Base-by-base conservation (phyloP, 2,888 invertebrate genomes). In the Tromatobia lineatoria region DNA sequence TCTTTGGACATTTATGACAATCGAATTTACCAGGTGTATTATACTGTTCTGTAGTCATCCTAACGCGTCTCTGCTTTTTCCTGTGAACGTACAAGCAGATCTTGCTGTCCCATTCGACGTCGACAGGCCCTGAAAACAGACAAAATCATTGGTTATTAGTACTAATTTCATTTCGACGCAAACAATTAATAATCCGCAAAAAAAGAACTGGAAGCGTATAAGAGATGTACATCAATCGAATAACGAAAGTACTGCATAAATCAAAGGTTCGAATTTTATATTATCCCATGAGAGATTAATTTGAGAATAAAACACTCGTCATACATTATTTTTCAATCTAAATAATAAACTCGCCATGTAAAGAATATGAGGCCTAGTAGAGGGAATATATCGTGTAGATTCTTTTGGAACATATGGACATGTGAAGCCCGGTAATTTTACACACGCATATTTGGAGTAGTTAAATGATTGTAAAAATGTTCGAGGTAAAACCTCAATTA, bases 1-100 rank as follows among this genome's bases (percentile, higher is more conserved):
- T 82, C 69, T 90, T 89, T 54, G 88, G 89, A 77, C 93, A 93
- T 52, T 80, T 86, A 34, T 88, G 82, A 86, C 91, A 90, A 64
- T 47, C 42, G 67, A 50, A 52, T 67, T 74, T 61, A 38, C 71
- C 59, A 18, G 59, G 52, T 69, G 3, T n/a, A 6, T 18, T 20
- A 29, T 29, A 66, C 38, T 47, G 45, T 6, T 18, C 45, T 13
- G 42, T 13, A 7, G 54, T 25, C 34, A 38, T 70, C 7, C 54
- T 10, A 20, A 42, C 11, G n/a, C 15, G n/a, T 13, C 13, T 45
- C 54, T 25, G 13, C n/a, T n/a, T 38, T 38, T 52, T 34, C 38
- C 23, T 29, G 34, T 34, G 34, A n/a, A 66, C 38, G 42, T 20
- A 75, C 11, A 42, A n/a, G 52, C 38, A 20, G 29, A 38, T 42